These are phyloP conservation scores for Argya squamiceps DNA, from an alignment of 2,797 vertebrate species.

Conservation along the genomic window DNA sequence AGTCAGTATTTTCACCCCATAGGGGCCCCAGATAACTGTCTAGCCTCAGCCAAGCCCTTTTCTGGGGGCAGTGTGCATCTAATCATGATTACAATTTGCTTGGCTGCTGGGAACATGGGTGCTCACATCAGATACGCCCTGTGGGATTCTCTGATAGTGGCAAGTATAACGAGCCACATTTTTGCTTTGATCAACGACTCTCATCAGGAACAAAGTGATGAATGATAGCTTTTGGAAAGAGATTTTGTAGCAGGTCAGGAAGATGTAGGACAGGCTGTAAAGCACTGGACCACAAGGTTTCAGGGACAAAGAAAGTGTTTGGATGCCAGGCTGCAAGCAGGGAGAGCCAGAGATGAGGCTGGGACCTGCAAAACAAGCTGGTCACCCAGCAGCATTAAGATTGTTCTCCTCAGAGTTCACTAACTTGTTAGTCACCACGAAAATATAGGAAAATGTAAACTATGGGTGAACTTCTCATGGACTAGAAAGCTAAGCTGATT, in stretches of 20 bases:
- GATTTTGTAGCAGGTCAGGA: background rate
- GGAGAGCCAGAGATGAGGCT: background rate
- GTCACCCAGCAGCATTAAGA: background rate
- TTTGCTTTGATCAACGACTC: background rate
- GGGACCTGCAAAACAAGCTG: background rate
- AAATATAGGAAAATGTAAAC: conserved; percentile 36
- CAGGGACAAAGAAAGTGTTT: background rate
- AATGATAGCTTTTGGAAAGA: background rate
- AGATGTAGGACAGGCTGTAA: background rate
- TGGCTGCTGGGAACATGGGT: background rate
- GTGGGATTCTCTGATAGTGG: background rate
- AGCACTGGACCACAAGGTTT: background rate
- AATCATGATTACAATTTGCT: background rate
- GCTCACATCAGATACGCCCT: background rate
- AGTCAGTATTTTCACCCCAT: background rate
- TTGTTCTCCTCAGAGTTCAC: background rate
- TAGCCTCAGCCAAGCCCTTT: background rate
- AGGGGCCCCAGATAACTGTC: background rate
- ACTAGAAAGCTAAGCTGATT: background rate
- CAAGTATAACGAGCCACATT: background rate
- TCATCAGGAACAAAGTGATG: background rate
- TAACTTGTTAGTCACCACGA: conserved; percentile 25
- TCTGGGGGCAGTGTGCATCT: background rate
- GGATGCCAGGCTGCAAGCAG: background rate
- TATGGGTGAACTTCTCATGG: background rate